Conservation (phyloP, 1,140 invertebrate species). For the Drosophila chauvacae region DNA sequence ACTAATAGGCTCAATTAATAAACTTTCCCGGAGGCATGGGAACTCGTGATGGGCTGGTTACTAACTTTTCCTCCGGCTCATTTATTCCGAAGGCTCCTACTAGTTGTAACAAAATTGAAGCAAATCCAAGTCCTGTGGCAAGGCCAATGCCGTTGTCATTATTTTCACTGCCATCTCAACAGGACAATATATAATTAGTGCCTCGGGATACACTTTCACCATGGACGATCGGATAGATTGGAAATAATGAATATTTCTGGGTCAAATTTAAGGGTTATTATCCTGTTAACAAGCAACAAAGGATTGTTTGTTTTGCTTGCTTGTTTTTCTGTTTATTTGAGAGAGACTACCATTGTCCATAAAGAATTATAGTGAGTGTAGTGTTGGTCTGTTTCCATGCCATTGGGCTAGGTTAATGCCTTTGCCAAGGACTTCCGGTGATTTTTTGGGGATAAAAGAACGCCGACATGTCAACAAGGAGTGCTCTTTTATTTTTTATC, state of each 20-base stretch:
- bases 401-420: conserved; percentile 9
- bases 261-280: conserved; percentile 27
- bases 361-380: conserved; percentile 2
- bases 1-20: conserved; percentile 63
- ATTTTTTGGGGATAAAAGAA: conserved; percentile 38
- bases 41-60: conserved; percentile 29
- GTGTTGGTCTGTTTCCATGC: conserved; percentile 13
- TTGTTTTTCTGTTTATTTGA: conserved; percentile 10
- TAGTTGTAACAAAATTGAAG: conserved; percentile 16
- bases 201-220: conserved; percentile 29
- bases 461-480: conserved; percentile 33
- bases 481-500: conserved; percentile 10
- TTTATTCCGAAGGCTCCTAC: conserved; percentile 59
- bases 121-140: conserved; percentile 21
- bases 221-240: background rate
- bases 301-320: background rate
- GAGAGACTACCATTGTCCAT: conserved; percentile 5
- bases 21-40: conserved; percentile 27
- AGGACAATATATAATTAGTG: conserved; percentile 55
- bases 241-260: conserved; percentile 29
- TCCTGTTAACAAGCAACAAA: conserved; percentile 24
- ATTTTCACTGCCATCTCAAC: conserved; percentile 34
- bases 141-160: conserved; percentile 59
- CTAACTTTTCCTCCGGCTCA: conserved; percentile 60
- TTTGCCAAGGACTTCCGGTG: conserved; percentile 29